phyloP scores from a whole-genome alignment of 2,888 invertebrate genomes.

The Trisateles emortualis region DNA sequence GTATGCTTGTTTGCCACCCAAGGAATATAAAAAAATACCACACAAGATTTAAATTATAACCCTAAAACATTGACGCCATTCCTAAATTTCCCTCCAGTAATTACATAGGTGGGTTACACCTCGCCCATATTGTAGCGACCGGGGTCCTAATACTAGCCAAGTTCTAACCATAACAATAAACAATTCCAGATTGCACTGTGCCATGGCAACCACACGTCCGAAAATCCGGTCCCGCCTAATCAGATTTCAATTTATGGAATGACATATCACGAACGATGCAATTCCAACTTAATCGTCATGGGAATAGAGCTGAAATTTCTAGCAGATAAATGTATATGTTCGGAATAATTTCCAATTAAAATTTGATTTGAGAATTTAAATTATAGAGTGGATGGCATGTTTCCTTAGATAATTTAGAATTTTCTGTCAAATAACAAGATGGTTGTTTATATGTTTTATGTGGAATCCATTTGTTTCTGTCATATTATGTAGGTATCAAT shows the following conservation, averaged over 20 bases:
- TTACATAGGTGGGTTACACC: background rate
- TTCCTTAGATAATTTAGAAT: constrained; percentile 24
- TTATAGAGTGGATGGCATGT: constrained; percentile 24
- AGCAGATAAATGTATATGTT: background rate
- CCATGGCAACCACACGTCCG: constrained; percentile 44
- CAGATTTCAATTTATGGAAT: constrained; percentile 46
- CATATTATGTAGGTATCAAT: constrained; percentile 12
- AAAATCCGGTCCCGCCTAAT: constrained; percentile 48
- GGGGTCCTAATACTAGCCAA: constrained; percentile 32
- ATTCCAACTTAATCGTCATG: background rate
- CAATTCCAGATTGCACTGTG: constrained; percentile 46
- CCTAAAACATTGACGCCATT: no score
- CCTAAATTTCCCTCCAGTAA: no score
- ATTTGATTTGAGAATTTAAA: constrained; percentile 30
- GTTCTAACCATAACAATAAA: constrained; percentile 43
- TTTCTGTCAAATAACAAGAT: constrained; percentile 22
- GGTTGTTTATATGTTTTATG: constrained; percentile 22
- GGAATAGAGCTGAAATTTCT: constrained; percentile 18
- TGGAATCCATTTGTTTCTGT: no score
- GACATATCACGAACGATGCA: constrained; percentile 11
- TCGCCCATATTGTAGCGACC: constrained; percentile 8
- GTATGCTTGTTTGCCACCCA: no score
- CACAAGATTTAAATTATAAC: no score
- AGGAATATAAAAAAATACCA: no score
- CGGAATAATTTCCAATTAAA: constrained; percentile 35